Evolutionary conservation across 2,888 invertebrate genomes (phyloP).

Genomic region (Spatulosminthurus flaviceps): DNA sequence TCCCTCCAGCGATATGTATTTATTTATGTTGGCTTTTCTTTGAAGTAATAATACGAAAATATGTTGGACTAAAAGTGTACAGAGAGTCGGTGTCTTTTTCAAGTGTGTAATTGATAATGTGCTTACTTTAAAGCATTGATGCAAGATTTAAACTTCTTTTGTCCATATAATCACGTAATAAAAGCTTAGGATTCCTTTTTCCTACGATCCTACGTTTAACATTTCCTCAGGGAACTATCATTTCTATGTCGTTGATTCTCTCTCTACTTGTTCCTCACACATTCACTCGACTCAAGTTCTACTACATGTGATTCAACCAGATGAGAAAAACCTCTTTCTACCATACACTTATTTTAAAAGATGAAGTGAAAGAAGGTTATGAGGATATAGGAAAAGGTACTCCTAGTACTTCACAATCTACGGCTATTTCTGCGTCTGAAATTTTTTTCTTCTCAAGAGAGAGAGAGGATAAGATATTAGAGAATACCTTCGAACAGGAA

Average conservation of each 20-base stretch:
- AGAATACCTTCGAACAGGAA: background rate
- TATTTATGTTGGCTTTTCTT: no score
- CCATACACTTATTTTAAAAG: no score
- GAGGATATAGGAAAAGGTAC: background rate
- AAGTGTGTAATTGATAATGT: slow-evolving; percentile 46
- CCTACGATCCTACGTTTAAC: background rate
- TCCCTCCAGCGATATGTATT: no score
- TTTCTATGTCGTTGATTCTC: background rate
- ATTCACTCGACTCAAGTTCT: no score
- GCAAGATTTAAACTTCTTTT: slow-evolving; percentile 43
- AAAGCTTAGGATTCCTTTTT: slow-evolving; percentile 38
- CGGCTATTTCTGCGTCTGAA: no score
- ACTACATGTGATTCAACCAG: no score
- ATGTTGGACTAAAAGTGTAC: no score
- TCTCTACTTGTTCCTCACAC: slow-evolving; percentile 1
- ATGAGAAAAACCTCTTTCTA: no score
- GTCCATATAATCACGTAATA: slow-evolving; percentile 43
- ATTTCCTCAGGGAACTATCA: slow-evolving; percentile 35
- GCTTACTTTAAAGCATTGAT: slow-evolving; percentile 44
- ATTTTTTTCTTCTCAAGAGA: no score
- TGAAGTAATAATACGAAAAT: no score
- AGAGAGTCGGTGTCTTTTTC: slow-evolving; percentile 43
- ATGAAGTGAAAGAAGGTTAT: background rate
- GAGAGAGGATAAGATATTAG: no score
- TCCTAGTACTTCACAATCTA: no score